Evolutionary conservation across 30 jellyfish, hydroid and myxozoan species (phyloP).

Genomic region (Hydractinia symbiolongicarpus): DNA sequence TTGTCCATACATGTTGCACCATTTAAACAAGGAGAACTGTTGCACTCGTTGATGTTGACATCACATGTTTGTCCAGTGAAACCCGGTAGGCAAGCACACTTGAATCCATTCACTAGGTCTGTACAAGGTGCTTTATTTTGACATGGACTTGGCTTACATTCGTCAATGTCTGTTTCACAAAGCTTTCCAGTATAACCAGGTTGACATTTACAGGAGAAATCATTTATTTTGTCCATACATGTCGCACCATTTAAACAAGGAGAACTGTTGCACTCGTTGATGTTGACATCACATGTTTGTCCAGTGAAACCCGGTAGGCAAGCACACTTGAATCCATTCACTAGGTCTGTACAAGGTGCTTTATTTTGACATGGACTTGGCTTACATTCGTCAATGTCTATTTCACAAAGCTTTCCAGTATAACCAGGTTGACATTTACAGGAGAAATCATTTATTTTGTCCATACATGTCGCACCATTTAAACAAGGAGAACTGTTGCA

Average conservation of each 20-base stretch:
- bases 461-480: conserved; percentile 5
- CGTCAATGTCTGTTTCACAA: neutral
- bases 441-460: neutral
- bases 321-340: conserved; percentile 3
- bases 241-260: conserved; percentile 6
- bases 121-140: conserved; percentile 1
- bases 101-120: neutral
- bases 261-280: neutral
- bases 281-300: conserved; percentile 4
- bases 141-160: conserved; percentile 6
- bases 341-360: neutral
- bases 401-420: conserved; percentile 1
- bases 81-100: neutral
- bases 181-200: conserved; percentile 4
- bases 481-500: neutral
- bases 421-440: conserved; percentile 20
- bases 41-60: neutral
- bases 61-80: neutral
- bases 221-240: neutral
- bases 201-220: neutral
- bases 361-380: neutral
- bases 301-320: conserved; percentile 19
- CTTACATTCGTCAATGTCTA: neutral
- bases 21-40: conserved; percentile 8
- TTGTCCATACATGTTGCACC: neutral